Base-by-base conservation (phyloP, 2,888 invertebrate species). In the Carabus problematicus region DNA sequence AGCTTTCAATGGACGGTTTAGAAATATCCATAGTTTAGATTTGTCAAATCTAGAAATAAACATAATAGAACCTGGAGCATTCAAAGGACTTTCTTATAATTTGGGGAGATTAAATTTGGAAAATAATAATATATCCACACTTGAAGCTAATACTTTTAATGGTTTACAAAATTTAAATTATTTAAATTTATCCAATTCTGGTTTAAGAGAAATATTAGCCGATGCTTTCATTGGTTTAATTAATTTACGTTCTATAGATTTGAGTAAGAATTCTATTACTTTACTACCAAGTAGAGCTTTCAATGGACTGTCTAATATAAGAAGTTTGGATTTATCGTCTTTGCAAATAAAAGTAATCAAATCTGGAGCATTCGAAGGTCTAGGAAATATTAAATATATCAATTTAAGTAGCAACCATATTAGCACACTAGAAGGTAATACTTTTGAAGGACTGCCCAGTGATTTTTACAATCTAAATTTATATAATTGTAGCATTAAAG, bases 21-120 rank as follows among this genome's bases (percentile, higher is more conserved):
- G n/a, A n/a, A n/a, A 41, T 42, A 9, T 64, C 8, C 1, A 16
- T 6, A 55, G 4, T 3, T 42, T 64, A 64, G 55, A 64, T 40
- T 54, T 64, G 41, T 55, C 64, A 29, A 54, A 52, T 52, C 41
- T 64, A 42, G 42, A 55, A 18, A 54, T 64, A 54, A 9, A 9
- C 54, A 9, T 18, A 1, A 55, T 64, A 16, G 19, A 64, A 42
- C 8, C 40, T 40, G 29, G 29, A 29, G 29, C 29, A 29, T 29
- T 29, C 6, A 2, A 29, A 29, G 39, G 47, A 45, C 43, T 61
- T 9, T 19, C 43, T 29, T n/a, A n/a, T n/a, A n/a, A 16, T 9
- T 47, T 61, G 47, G 8, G 8, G 11, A 19, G 8, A 12, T 61
- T 61, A 29, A 45, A 43, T 61, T 61, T 61, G 14, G 29, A 61